These are phyloP conservation scores for Hycleus phaleratus DNA, from an alignment of 1,140 invertebrate genomes.

Conservation along the genomic window DNA sequence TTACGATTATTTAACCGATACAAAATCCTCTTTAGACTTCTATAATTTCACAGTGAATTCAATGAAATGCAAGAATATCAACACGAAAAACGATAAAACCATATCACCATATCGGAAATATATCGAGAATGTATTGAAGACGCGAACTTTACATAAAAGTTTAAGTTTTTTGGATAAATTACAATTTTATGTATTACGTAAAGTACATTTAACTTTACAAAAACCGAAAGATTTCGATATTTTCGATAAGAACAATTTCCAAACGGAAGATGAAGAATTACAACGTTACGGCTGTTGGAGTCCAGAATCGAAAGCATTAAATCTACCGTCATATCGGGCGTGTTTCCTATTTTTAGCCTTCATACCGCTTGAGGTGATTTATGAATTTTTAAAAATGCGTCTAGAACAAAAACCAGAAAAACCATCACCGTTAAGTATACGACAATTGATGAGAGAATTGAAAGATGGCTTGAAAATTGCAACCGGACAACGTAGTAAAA, in stretches of 20 bases:
- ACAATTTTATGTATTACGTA: conserved; percentile 56
- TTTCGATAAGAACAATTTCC: conserved; percentile 24
- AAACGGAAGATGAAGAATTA: conserved; percentile 45
- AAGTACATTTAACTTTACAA: conserved; percentile 60
- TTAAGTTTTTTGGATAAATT: conserved; percentile 65
- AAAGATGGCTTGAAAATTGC: conserved; percentile 77
- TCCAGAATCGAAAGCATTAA: conserved; percentile 62
- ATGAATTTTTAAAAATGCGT: conserved; percentile 77
- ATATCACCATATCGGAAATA: conserved; percentile 58
- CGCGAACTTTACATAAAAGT: conserved; percentile 71
- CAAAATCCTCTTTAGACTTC: conserved; percentile 30
- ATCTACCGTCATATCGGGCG: conserved; percentile 73
- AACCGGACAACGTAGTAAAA: conserved; percentile 67
- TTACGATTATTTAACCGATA: conserved; percentile 18
- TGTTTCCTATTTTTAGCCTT: conserved; percentile 78
- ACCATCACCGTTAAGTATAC: conserved; percentile 75
- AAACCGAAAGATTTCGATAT: conserved; percentile 42
- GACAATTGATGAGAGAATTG: conserved; percentile 80
- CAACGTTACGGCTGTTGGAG: conserved; percentile 68
- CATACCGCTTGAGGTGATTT: conserved; percentile 77
- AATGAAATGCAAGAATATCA: conserved; percentile 35
- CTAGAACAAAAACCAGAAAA: conserved; percentile 75
- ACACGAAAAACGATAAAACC: conserved; percentile 34
- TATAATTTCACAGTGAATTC: conserved; percentile 39
- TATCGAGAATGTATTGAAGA: conserved; percentile 80